Conservation (phyloP, 2,113 vertebrate genomes). For the Myrmecophaga tridactyla region DNA sequence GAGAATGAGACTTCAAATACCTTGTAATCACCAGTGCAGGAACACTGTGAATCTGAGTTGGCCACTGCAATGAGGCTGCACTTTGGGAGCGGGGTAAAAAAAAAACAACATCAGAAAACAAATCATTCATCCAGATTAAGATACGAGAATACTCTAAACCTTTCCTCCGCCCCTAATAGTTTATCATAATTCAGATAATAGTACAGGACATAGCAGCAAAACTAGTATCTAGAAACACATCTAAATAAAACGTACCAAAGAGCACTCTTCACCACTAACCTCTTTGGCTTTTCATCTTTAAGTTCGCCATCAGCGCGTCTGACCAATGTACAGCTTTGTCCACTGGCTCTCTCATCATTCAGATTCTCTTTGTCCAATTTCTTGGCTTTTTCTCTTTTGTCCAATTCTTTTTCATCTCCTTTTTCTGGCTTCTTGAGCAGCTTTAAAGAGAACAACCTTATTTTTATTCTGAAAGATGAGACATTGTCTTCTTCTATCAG, state of each 20-base stretch:
- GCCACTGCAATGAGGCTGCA: background rate
- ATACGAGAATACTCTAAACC: constrained; percentile 20
- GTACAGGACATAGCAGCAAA: constrained; percentile 52
- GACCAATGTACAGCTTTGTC: constrained; percentile 81
- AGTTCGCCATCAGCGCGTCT: constrained; percentile 90
- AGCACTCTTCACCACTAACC: constrained; percentile 83
- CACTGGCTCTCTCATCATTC: constrained; percentile 89
- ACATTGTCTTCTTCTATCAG: constrained; percentile 17
- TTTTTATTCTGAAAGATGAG: constrained; percentile 55
- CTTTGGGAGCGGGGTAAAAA: constrained; percentile 7
- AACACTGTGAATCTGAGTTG: background rate
- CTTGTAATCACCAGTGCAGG: background rate
- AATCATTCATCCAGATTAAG: constrained; percentile 16
- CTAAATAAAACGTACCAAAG: constrained; percentile 60
- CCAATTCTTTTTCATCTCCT: constrained; percentile 89
- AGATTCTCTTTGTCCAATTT: constrained; percentile 91
- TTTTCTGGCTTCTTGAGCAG: constrained; percentile 97
- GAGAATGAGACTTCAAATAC: background rate
- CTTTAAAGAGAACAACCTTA: constrained; percentile 83
- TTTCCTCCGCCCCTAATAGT: background rate
- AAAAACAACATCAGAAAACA: constrained; percentile 46
- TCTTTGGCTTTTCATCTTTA: constrained; percentile 93
- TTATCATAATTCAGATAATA: constrained; percentile 5
- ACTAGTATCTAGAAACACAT: constrained; percentile 47
- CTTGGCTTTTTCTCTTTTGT: constrained; percentile 94